phyloP scores from a whole-genome alignment of 2,113 vertebrate genomes.

The Chamaea fasciata region DNA sequence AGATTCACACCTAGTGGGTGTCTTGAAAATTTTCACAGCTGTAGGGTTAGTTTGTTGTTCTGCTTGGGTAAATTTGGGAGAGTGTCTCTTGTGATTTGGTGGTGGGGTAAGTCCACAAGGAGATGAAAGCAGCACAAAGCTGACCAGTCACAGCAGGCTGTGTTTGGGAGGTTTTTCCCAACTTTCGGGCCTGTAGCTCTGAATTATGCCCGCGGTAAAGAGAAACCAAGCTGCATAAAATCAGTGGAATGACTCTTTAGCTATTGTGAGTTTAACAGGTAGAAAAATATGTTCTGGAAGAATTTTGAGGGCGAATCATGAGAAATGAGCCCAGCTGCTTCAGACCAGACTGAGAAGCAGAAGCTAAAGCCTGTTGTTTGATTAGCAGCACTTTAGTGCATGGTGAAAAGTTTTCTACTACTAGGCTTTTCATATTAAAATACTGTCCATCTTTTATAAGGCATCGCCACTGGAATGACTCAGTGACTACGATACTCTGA shows the following conservation, averaged over 20 bases:
- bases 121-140: fast-evolving
- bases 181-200: background rate
- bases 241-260: background rate
- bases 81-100: fast-evolving
- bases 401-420: background rate
- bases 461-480: background rate
- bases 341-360: background rate
- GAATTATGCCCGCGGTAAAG: background rate
- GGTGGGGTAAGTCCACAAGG: background rate
- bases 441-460: background rate
- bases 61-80: background rate
- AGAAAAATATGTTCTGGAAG: background rate
- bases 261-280: background rate
- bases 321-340: background rate
- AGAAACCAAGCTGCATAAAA: background rate
- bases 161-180: background rate
- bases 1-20: background rate
- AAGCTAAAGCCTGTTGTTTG: background rate
- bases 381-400: background rate
- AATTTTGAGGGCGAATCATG: background rate
- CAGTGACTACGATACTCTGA: background rate
- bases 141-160: background rate
- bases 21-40: background rate
- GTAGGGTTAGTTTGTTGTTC: background rate
- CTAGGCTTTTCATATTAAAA: background rate